Evolutionary conservation across 2,797 vertebrate species (phyloP), one percentile per base, ranked within the genome.

Genomic region (Chelidonichthys spinosus): DNA sequence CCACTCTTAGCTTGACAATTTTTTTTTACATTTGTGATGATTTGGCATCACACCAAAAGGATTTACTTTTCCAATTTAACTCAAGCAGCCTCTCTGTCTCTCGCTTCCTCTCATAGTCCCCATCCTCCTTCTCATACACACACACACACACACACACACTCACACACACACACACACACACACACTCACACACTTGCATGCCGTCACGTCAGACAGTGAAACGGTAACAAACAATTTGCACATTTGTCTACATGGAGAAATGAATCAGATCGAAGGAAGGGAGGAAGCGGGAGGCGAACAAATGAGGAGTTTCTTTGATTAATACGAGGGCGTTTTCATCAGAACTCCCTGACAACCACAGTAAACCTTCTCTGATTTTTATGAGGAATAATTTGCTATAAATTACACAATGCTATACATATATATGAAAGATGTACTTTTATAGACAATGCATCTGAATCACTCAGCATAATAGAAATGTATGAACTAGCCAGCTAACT

Each of bases 1-100:
- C 33, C 11, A 42, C 59, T 67, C 56, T 66, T 52, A 69, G 54
- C 61, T 54, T 67, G 14, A 58, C 60, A 62, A 5, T 58, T 76
- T 77, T 25, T 25, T 25, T 25, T 53, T 68, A 70, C 70, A 73
- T 76, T 72, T 2, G 49, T 76, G 68, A 62, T 74, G 75, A 83
- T 76, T 76, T 83, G 62, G 65, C 72, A 72, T 83, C 54, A 39
- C 43, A 65, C 67, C 69, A 84, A 62, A 86, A 74, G 78, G 56
- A 85, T 80, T 74, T 67, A 78, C 69, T 85, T 85, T 76, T 82
- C 65, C 61, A 75, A 72, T 81, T 87, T 74, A 78, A 61, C 66
- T 81, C 17, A 46, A 72, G 42, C 65, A 56, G 43, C 39, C 13
- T 40, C 54, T 54, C 61, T 40, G 18, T 18, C 62, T 37, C 18